Conservation (phyloP, 2,113 vertebrate species). For the Corynorhinus townsendii region DNA sequence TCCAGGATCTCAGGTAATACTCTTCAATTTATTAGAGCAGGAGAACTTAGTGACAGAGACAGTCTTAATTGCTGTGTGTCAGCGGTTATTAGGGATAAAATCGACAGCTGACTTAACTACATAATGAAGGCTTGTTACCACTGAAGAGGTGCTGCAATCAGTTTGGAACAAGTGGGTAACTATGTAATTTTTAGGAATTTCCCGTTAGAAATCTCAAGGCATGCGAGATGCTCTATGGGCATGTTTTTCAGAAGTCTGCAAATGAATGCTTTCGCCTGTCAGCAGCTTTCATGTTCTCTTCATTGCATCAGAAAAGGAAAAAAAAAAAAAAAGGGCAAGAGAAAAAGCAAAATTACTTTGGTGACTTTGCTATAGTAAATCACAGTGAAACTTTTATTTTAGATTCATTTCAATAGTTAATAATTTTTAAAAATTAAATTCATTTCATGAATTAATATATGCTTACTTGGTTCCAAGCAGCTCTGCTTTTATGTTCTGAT, state of each 20-base stretch:
- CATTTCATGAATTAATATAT: not conserved
- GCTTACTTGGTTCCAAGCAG: not conserved
- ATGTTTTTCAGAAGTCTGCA: not conserved
- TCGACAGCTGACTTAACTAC: not conserved
- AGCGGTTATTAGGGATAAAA: not conserved
- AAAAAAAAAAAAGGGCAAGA: not conserved
- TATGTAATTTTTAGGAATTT: conserved; percentile 1
- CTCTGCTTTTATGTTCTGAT: not conserved
- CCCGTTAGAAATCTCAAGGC: not conserved
- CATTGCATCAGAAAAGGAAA: not conserved
- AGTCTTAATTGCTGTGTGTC: not conserved
- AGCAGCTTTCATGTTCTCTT: not conserved
- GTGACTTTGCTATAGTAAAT: not conserved
- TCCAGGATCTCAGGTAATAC: conserved; percentile 66
- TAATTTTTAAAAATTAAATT: not conserved
- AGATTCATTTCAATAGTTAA: not conserved
- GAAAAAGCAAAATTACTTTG: not conserved
- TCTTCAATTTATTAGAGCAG: not conserved
- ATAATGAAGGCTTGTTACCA: not conserved
- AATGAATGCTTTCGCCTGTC: not conserved
- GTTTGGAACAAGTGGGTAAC: not conserved
- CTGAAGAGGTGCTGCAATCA: not conserved
- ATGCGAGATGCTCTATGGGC: not conserved
- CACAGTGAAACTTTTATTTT: not conserved
- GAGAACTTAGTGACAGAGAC: not conserved